phyloP scores from a whole-genome alignment of 2,113 vertebrate species.

The Nothoprocta pentlandii region DNA sequence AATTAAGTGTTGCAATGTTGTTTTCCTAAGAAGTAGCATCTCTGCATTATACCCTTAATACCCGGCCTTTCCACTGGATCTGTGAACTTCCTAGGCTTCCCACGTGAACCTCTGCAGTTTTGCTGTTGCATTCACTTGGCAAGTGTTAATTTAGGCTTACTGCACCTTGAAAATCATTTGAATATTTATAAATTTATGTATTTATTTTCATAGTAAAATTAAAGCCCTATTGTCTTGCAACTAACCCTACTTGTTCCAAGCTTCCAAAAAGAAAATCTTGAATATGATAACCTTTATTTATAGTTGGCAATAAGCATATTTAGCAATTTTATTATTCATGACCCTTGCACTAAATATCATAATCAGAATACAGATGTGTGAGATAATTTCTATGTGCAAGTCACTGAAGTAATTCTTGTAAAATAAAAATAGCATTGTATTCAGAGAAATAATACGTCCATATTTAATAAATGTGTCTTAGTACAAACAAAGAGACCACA shows the following conservation, averaged over 20 bases:
- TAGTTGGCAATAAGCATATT: conserved; percentile 83
- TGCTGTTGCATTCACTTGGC: conserved; percentile 39
- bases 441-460: conserved; percentile 74
- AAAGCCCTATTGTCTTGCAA: conserved; percentile 81
- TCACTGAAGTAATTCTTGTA: conserved; percentile 72
- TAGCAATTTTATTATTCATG: conserved; percentile 87
- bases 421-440: conserved; percentile 80
- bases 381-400: conserved; percentile 78
- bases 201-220: conserved; percentile 85
- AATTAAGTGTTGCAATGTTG: not conserved
- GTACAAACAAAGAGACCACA: conserved; percentile 49
- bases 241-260: conserved; percentile 78
- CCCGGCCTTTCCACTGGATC: not conserved
- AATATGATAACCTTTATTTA: conserved; percentile 83
- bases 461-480: conserved; percentile 58
- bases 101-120: conserved; percentile 10
- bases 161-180: conserved; percentile 67
- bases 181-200: conserved; percentile 84
- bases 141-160: conserved; percentile 48
- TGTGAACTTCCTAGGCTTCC: conserved; percentile 33
- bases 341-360: conserved; percentile 81
- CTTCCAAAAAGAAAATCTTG: conserved; percentile 72
- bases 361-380: conserved; percentile 83
- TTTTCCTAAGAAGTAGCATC: not conserved
- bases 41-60: not conserved